phyloP scores from a whole-genome alignment of 2,113 vertebrate genomes.

The Maylandia zebra region DNA sequence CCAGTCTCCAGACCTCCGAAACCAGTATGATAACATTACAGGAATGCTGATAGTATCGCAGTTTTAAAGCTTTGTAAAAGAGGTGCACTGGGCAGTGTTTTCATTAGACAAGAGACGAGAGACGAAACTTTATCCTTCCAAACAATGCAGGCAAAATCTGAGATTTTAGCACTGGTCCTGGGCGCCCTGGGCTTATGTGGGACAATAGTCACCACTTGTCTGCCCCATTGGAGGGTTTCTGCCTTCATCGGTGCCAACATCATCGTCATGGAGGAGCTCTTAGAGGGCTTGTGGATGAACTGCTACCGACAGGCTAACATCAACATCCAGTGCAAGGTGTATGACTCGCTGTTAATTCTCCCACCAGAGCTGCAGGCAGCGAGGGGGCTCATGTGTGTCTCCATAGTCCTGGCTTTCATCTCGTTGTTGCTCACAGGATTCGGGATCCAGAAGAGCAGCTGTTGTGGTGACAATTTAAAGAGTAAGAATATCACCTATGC shows the following conservation, averaged over 20 bases:
- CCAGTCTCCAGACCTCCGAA: not conserved
- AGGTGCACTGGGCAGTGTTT: not conserved
- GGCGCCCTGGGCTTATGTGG: slow-evolving; percentile 77
- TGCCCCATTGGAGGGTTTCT: slow-evolving; percentile 90
- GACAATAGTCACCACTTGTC: slow-evolving; percentile 71
- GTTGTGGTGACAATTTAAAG: slow-evolving; percentile 17
- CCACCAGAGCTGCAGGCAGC: slow-evolving; percentile 72
- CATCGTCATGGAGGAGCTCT: slow-evolving; percentile 72
- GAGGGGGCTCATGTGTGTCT: slow-evolving; percentile 79
- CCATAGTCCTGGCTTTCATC: slow-evolving; percentile 67
- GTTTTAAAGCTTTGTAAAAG: not conserved
- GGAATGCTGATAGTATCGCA: not conserved
- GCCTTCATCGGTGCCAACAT: slow-evolving; percentile 80
- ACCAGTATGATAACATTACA: slow-evolving; percentile 40
- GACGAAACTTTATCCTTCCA: not conserved
- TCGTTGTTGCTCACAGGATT: slow-evolving; percentile 44
- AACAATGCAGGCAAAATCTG: slow-evolving; percentile 54
- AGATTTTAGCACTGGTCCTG: slow-evolving; percentile 72
- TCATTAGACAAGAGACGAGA: not conserved
- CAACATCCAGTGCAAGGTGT: slow-evolving; percentile 81
- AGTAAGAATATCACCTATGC: slow-evolving; percentile 60
- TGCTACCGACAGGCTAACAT: slow-evolving; percentile 76
- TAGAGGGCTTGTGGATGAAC: slow-evolving; percentile 92
- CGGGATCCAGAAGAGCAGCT: slow-evolving; percentile 60
- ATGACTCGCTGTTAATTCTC: slow-evolving; percentile 79